Evolutionary conservation across 2,113 vertebrate genomes (phyloP).

Genomic region (Psammodynastes pulverulentus): DNA sequence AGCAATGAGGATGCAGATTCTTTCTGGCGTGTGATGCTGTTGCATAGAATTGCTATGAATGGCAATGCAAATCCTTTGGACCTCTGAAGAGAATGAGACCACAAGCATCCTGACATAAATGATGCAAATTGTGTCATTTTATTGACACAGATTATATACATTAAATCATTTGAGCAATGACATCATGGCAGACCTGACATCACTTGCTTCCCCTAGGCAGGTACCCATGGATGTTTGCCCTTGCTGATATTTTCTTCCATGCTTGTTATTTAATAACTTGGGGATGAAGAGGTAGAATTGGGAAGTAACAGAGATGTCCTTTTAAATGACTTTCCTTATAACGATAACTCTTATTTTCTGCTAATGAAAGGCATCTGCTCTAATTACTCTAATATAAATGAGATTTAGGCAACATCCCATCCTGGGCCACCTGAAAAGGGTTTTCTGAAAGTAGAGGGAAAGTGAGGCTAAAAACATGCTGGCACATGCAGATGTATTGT

Average conservation of each 20-base stretch:
- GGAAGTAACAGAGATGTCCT: neutral
- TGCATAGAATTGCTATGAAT: neutral
- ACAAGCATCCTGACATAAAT: neutral
- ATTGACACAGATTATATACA: neutral
- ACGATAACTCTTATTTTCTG: slow-evolving; percentile 27
- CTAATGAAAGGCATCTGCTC: slow-evolving; percentile 28
- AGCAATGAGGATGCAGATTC: slow-evolving; percentile 1
- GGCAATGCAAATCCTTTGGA: accelerated
- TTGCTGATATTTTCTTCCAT: neutral
- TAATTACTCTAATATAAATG: neutral
- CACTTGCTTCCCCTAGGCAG: neutral
- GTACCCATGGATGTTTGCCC: neutral
- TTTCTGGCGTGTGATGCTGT: neutral
- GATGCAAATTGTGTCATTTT: neutral
- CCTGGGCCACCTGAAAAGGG: neutral
- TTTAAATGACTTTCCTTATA: neutral
- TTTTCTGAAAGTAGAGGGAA: neutral
- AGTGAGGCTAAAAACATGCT: neutral
- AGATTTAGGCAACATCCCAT: slow-evolving; percentile 2
- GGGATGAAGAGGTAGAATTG: neutral
- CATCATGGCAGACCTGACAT: neutral
- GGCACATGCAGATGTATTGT: neutral
- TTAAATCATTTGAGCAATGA: neutral
- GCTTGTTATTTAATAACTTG: neutral
- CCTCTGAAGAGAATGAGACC: neutral